These are phyloP conservation scores for Zeugodacus cucurbitae DNA, from an alignment of 1,140 invertebrate genomes.

Conservation along the genomic window DNA sequence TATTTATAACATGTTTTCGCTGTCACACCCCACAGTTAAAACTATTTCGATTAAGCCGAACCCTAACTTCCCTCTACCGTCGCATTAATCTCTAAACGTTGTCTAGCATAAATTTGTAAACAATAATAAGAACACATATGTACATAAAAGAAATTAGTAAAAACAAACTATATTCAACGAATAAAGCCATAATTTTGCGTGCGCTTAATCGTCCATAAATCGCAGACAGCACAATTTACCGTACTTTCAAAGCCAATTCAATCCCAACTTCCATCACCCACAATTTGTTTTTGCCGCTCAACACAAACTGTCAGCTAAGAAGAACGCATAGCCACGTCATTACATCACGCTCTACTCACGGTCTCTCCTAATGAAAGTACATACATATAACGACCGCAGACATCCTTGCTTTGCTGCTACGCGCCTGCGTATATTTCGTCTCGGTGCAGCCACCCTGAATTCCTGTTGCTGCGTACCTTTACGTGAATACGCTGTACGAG, in stretches of 20 bases:
- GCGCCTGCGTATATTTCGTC: slow-evolving; percentile 9
- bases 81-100: background rate
- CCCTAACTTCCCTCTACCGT: no score
- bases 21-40: no score
- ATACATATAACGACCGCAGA: background rate
- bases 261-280: background rate
- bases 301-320: background rate
- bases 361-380: background rate
- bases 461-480: slow-evolving; percentile 20
- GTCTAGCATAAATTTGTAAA: background rate
- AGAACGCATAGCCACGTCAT: background rate
- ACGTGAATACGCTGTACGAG: background rate
- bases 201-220: slow-evolving; percentile 30
- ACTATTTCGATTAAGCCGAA: no score
- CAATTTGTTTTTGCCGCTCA: background rate
- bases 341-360: background rate
- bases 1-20: no score
- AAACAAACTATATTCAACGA: background rate
- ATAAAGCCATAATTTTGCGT: background rate
- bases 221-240: background rate
- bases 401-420: background rate
- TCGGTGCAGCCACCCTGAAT: slow-evolving; percentile 18
- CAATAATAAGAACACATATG: background rate
- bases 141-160: background rate
- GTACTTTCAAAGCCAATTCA: slow-evolving; percentile 1